Evolutionary conservation across 1,140 invertebrate species (phyloP), one percentile per base, ranked within the genome.

Genomic region (Agraylea sexmaculata): DNA sequence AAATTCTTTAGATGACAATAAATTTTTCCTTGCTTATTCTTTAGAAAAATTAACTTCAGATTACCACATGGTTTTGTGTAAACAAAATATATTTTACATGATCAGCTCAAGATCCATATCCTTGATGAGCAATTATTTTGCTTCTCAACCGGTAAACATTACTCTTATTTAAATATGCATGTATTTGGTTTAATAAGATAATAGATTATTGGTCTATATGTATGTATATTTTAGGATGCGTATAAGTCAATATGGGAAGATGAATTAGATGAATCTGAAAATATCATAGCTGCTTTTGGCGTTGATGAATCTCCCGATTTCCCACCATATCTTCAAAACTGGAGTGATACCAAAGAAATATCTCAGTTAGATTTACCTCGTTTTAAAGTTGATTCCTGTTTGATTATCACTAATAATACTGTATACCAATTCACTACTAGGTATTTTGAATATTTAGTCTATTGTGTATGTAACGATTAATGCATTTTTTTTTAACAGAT

Each of bases 61-160:
- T 21, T 22, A 45, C 10, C 36, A 37, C 11, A 40, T 34, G 17
- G 21, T 49, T 13, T n/a, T 49, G 7, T 49, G 47, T 43, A 35
- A 45, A 32, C 36, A 49, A 25, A 29, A 28, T 20, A 45, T 45
- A 13, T 43, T 49, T 30, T 49, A 39, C 34, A 33, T 35, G 10
- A 45, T 49, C 21, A 37, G 47, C 4, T 30, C 21, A 15, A 45
- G 42, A 17, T 29, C 37, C 13, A 37, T 49, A 17, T 28, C 43
- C 33, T 45, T 49, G 19, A 43, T 43, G 21, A 49, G 47, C 30
- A 43, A 37, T 45, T 27, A 42, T 22, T 41, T 49, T 4, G 34
- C 47, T 12, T 40, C 43, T 7, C 40, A 43, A 32, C 15, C 45
- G 37, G 47, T 45, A 40, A 2, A 3, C n/a, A n/a, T n/a, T n/a